Evolutionary conservation across 2,797 vertebrate genomes (phyloP).

Genomic region (Syncerus caffer): DNA sequence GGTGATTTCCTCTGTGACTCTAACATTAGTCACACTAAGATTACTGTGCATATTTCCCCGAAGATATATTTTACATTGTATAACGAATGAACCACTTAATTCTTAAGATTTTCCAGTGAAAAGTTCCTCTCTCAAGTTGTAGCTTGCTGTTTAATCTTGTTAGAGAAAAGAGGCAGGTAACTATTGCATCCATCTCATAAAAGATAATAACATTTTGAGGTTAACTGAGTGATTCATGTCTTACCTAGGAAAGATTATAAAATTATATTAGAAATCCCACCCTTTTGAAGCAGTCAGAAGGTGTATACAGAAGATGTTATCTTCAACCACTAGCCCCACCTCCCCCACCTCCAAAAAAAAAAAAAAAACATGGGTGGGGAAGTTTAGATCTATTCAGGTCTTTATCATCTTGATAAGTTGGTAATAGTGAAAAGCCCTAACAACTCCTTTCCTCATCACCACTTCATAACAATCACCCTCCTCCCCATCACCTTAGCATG

Average conservation of each 20-base stretch:
- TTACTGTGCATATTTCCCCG: conserved; percentile 15
- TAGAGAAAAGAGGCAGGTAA: conserved; percentile 9
- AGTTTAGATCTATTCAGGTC: neutral
- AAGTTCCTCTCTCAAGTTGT: conserved; percentile 12
- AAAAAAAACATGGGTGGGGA: neutral
- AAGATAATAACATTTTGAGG: neutral
- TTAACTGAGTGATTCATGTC: conserved; percentile 21
- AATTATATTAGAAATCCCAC: neutral
- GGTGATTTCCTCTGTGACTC: neutral
- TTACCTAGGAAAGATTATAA: neutral
- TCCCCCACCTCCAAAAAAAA: neutral
- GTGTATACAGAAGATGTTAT: neutral
- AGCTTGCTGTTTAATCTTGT: neutral
- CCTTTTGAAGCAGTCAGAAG: neutral
- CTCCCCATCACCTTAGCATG: neutral
- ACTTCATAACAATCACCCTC: neutral
- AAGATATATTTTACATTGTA: conserved; percentile 34
- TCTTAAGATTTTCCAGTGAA: conserved; percentile 43
- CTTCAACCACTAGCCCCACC: neutral
- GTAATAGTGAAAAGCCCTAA: neutral
- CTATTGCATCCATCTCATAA: neutral
- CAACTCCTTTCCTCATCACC: neutral
- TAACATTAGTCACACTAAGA: conserved; percentile 19
- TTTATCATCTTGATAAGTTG: neutral
- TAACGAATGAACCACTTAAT: conserved; percentile 36